phyloP scores from a whole-genome alignment of 2,888 invertebrate species.

The Drosophila anomelani region DNA sequence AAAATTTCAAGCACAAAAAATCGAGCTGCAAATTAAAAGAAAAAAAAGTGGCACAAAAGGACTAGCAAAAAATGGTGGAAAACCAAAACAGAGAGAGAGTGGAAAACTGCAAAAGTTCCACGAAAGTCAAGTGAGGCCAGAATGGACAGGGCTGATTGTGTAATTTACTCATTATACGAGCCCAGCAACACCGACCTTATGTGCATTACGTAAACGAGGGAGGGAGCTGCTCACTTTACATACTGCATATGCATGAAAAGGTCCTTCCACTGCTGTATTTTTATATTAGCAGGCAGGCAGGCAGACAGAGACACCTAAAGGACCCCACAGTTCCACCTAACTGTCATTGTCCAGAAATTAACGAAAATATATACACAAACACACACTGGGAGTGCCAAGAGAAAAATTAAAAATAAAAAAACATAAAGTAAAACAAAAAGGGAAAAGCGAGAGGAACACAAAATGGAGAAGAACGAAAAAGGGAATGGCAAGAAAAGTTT shows the following conservation, averaged over 20 bases:
- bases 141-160: conserved; percentile 66
- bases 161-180: conserved; percentile 81
- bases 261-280: conserved; percentile 67
- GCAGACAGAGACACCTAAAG: conserved; percentile 38
- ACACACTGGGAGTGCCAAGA: conserved; percentile 26
- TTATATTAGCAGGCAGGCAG: conserved; percentile 70
- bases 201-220: conserved; percentile 60
- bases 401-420: conserved; percentile 24
- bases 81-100: conserved; percentile 31
- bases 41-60: conserved; percentile 27
- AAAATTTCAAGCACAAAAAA: conserved; percentile 70
- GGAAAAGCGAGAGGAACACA: conserved; percentile 5
- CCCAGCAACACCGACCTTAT: conserved; percentile 41
- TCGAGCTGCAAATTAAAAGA: conserved; percentile 62
- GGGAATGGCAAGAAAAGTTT: conserved; percentile 62
- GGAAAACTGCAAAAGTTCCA: conserved; percentile 35
- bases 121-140: conserved; percentile 70
- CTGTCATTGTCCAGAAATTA: conserved; percentile 82
- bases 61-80: conserved; percentile 27
- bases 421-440: neutral
- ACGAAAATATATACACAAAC: conserved; percentile 71
- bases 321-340: conserved; percentile 72
- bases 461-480: conserved; percentile 22
- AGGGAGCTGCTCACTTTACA: conserved; percentile 61
- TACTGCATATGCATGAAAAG: conserved; percentile 66